Percentiles rank a stretch among this genome's conserved stretches.
Conservation (phyloP, 2,888 invertebrate genomes). For the Pimpla rufipes region DNA sequence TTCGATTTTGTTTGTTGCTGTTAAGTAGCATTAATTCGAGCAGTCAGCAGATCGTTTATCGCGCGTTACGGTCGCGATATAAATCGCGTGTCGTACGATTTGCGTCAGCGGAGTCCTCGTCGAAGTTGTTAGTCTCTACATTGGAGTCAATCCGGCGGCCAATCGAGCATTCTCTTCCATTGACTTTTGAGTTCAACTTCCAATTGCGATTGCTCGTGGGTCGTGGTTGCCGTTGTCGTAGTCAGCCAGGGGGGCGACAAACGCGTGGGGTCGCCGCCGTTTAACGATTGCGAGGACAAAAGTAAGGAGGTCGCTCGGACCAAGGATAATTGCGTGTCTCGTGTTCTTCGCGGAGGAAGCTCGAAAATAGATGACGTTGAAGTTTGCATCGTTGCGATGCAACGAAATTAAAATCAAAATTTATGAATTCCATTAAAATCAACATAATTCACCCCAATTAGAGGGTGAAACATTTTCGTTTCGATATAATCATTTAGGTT, state of each 20-base stretch:
- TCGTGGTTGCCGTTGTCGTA: neutral
- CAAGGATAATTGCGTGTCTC: constrained; percentile 8
- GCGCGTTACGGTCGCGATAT: constrained; percentile 10
- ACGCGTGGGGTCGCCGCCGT: neutral
- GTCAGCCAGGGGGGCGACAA: neutral
- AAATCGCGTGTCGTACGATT: constrained; percentile 66
- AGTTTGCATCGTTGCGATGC: no score
- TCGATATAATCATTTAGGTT: no score
- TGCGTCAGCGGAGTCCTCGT: constrained; percentile 74
- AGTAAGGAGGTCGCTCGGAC: constrained; percentile 10
- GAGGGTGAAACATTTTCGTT: no score
- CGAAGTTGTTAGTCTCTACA: constrained; percentile 65
- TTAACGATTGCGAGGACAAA: constrained; percentile 27
- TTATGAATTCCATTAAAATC: no score
- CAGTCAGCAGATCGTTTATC: neutral
- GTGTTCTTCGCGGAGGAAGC: neutral
- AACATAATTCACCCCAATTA: no score
- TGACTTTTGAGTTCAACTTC: constrained; percentile 76
- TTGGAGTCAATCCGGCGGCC: constrained; percentile 77
- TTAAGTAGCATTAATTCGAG: neutral
- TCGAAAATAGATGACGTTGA: constrained; percentile 1
- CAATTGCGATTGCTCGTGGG: constrained; percentile 33
- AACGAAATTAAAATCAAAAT: no score
- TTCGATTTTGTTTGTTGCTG: no score
- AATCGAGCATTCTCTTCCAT: constrained; percentile 77